Percentiles rank a stretch among this genome's conserved stretches.
These are phyloP conservation scores for Oreochromis spilurus DNA, from an alignment of 2,113 vertebrate genomes.

Conservation along the genomic window DNA sequence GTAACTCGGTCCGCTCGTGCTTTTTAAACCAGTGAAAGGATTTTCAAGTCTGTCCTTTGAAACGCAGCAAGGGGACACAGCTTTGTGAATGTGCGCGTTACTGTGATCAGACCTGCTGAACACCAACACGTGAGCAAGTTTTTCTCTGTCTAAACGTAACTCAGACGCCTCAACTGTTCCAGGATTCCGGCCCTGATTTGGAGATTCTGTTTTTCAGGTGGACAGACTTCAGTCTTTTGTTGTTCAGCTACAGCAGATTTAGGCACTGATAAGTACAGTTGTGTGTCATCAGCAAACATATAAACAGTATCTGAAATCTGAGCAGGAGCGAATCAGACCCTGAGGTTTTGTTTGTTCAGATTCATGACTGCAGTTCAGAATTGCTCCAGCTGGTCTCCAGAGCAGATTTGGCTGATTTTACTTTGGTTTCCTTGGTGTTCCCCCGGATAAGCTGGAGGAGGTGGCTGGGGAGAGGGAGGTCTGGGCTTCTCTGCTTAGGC, in stretches of 20 bases:
- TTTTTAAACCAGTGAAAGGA: background rate
- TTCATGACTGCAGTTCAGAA: background rate
- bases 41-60: background rate
- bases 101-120: background rate
- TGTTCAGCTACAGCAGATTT: background rate
- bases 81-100: rapidly evolving
- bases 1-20: background rate
- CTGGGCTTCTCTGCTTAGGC: too few relatives aligned
- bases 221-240: background rate
- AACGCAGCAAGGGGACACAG: rapidly evolving
- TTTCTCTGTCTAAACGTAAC: background rate
- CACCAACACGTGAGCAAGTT: background rate
- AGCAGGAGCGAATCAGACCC: background rate
- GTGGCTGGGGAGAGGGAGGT: too few relatives aligned
- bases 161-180: background rate
- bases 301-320: background rate
- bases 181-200: background rate
- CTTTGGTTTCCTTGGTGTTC: background rate
- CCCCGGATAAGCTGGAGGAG: too few relatives aligned
- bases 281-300: background rate
- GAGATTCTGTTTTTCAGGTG: background rate
- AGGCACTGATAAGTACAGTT: background rate
- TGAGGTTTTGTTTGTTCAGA: background rate
- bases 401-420: background rate
- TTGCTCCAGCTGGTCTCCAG: background rate